Conservation (phyloP, 1,140 invertebrate species). For the Drosophila erecta region DNA sequence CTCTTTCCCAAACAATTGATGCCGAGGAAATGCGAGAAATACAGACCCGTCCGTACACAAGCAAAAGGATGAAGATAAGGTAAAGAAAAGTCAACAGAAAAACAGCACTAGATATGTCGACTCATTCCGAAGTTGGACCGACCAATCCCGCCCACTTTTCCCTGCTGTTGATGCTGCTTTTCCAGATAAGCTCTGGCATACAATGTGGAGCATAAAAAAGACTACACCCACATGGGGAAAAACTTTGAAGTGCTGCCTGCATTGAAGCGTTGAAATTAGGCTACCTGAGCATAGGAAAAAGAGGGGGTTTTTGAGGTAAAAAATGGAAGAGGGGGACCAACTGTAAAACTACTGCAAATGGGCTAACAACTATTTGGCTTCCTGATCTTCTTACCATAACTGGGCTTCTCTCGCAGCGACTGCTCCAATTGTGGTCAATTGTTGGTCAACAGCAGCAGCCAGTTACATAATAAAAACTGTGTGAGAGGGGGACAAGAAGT, state of each 20-base stretch:
- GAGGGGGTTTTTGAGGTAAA: not conserved
- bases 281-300: slow-evolving; percentile 57
- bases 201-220: slow-evolving; percentile 22
- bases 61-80: slow-evolving; percentile 21
- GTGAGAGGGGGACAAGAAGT: not conserved
- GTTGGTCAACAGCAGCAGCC: slow-evolving; percentile 54
- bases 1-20: slow-evolving; percentile 29
- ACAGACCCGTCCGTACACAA: not conserved
- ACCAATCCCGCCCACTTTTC: slow-evolving; percentile 20
- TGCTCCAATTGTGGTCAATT: slow-evolving; percentile 81
- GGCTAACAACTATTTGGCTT: slow-evolving; percentile 82
- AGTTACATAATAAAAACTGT: slow-evolving; percentile 60
- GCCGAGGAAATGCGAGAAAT: not conserved
- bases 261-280: slow-evolving; percentile 82
- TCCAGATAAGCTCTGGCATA: slow-evolving; percentile 62
- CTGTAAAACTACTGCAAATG: slow-evolving; percentile 70
- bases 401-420: slow-evolving; percentile 38
- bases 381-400: slow-evolving; percentile 45
- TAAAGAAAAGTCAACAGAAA: slow-evolving; percentile 18
- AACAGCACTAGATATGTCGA: slow-evolving; percentile 31
- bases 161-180: slow-evolving; percentile 60
- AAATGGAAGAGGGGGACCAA: not conserved
- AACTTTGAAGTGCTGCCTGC: slow-evolving; percentile 46
- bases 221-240: slow-evolving; percentile 15
- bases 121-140: slow-evolving; percentile 18